Percentiles rank a stretch among this genome's conserved stretches.
Evolutionary conservation across 2,888 invertebrate genomes (phyloP).

Genomic region (Electrophaes corylata): DNA sequence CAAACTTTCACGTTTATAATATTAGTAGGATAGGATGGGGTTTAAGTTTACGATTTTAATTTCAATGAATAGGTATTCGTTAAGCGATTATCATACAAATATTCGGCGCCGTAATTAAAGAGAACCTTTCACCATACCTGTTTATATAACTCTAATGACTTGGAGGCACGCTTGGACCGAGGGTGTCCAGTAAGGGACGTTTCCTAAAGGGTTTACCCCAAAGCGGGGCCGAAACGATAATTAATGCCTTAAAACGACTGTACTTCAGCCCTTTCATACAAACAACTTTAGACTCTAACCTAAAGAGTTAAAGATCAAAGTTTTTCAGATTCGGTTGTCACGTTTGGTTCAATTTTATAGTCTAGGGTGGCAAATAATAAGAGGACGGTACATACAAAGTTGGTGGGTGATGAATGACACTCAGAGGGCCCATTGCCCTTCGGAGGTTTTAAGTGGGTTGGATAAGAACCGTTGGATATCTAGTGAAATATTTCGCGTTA

Average conservation of each 20-base stretch:
- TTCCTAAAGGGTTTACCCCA: slow-evolving; percentile 81
- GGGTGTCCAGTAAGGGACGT: slow-evolving; percentile 80
- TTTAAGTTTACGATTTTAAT: not conserved
- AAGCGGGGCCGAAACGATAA: slow-evolving; percentile 76
- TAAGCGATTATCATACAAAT: slow-evolving; percentile 53
- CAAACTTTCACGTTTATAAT: too few relatives aligned
- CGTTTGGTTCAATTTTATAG: slow-evolving; percentile 81
- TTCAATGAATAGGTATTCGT: not conserved
- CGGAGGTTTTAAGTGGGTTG: slow-evolving; percentile 80
- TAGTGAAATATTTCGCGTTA: slow-evolving; percentile 73
- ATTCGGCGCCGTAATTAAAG: slow-evolving; percentile 62
- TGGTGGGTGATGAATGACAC: slow-evolving; percentile 83
- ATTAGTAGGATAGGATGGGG: too few relatives aligned
- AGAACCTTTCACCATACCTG: slow-evolving; percentile 70
- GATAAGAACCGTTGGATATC: slow-evolving; percentile 82
- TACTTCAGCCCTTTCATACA: slow-evolving; percentile 48
- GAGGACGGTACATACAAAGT: slow-evolving; percentile 80
- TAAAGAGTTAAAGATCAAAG: slow-evolving; percentile 41
- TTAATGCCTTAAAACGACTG: slow-evolving; percentile 79
- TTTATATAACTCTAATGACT: slow-evolving; percentile 78
- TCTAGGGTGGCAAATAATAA: slow-evolving; percentile 79
- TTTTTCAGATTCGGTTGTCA: slow-evolving; percentile 41
- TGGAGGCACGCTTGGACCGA: slow-evolving; percentile 69
- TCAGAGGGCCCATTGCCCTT: slow-evolving; percentile 83
- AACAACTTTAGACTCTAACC: slow-evolving; percentile 45